Evolutionary conservation across 2,113 vertebrate genomes (phyloP).

Genomic region (Crypturellus undulatus): DNA sequence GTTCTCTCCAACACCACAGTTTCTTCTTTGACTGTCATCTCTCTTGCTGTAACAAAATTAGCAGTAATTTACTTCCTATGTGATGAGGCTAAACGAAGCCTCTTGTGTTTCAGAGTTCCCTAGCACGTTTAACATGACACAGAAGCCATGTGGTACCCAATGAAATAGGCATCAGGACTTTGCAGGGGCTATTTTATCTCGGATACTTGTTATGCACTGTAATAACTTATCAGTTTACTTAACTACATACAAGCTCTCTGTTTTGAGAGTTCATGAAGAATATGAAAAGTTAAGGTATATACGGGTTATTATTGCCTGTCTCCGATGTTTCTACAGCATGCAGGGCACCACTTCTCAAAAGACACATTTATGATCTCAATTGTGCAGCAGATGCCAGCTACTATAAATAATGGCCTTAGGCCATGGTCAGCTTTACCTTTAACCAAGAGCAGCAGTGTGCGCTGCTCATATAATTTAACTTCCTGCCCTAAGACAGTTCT

Average conservation of each 20-base stretch:
- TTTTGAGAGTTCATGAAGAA: neutral
- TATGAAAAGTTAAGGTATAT: neutral
- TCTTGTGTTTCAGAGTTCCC: neutral
- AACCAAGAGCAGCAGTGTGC: neutral
- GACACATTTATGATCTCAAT: neutral
- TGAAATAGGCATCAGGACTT: neutral
- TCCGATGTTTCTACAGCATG: neutral
- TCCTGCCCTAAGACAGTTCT: neutral
- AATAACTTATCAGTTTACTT: neutral
- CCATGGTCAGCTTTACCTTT: neutral
- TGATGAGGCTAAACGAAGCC: neutral
- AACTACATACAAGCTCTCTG: neutral
- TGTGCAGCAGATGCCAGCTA: neutral
- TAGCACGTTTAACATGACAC: fast-evolving
- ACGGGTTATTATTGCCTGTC: fast-evolving
- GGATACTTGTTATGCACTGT: neutral
- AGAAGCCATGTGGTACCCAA: neutral
- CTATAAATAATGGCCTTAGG: neutral
- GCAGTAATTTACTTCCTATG: neutral
- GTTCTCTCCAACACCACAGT: neutral
- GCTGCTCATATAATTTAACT: neutral
- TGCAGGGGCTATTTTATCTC: neutral
- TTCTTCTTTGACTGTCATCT: neutral
- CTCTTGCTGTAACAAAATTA: neutral
- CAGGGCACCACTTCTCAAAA: neutral